Evolutionary conservation across 2,888 invertebrate genomes (phyloP), one percentile per base, ranked within the genome.

Genomic region (Eupithecia inturbata): DNA sequence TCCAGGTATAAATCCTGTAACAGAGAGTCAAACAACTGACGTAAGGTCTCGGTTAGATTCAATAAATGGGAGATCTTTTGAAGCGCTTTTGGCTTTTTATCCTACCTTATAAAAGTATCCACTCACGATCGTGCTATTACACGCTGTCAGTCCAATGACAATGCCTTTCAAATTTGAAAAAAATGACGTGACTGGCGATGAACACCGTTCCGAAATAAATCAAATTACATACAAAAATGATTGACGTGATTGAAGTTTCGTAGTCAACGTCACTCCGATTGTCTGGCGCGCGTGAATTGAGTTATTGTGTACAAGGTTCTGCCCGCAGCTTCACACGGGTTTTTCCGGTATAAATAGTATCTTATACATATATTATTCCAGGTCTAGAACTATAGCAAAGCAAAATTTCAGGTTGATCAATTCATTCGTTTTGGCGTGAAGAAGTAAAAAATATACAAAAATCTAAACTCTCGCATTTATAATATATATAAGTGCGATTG

Each of bases 161-260:
- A n/a, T n/a, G n/a, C 57, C 26, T 57, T 57, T 14, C 26, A 57
- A 57, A 57, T 57, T 57, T 57, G 57, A 57, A 57, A 53, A 22
- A 57, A 14, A 26, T 12, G 19, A 57, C 57, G 9, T 26, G 22
- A 53, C 57, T n/a, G n/a, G n/a, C n/a, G n/a, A 26, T 26, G 14
- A 26, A 22, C 10, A 22, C 3, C 53, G 22, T 53, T 0, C 22
- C 1, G 26, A 26, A 26, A 57, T n/a, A 26, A 57, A 26, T 57
- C 57, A 57, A 57, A 57, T 49, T 49, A n/a, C 57, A 10, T 53
- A 57, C 57, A 57, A 57, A 14, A 57, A 57, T 53, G 57, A 57
- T 57, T 14, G 26, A 57, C 26, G 26, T 57, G 57, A 26, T 57
- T 57, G 26, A 57, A 57, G 57, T 22, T 57, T 26, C 14, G 57